These are phyloP conservation scores for Phocides pigmalion DNA, from an alignment of 1,140 invertebrate species.

Conservation along the genomic window DNA sequence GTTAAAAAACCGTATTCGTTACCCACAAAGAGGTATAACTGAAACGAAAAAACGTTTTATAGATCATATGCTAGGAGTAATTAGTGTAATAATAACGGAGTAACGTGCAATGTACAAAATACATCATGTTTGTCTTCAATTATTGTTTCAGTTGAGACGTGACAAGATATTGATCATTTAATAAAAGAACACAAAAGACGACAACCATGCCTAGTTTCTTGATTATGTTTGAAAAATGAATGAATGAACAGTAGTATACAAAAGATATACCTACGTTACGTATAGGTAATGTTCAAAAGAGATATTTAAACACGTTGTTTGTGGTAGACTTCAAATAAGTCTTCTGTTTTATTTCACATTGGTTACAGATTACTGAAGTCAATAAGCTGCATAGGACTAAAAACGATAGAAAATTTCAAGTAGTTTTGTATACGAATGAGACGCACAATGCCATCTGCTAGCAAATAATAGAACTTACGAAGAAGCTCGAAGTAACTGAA, in stretches of 20 bases:
- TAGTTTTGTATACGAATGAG: not conserved
- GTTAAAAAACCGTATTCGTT: too few relatives aligned
- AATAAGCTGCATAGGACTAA: too few relatives aligned
- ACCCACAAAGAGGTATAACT: too few relatives aligned
- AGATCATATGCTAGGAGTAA: not conserved
- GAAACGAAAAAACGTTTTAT: not conserved
- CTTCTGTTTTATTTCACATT: too few relatives aligned
- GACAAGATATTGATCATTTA: constrained; percentile 4
- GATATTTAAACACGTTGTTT: too few relatives aligned
- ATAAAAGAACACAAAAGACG: not conserved
- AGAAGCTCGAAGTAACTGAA: constrained; percentile 37
- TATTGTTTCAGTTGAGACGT: constrained; percentile 1
- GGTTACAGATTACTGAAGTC: too few relatives aligned
- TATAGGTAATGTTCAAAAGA: too few relatives aligned
- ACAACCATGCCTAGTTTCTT: not conserved
- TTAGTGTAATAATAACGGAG: not conserved
- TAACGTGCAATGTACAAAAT: not conserved
- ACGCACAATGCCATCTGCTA: constrained; percentile 59
- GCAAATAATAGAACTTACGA: constrained; percentile 49
- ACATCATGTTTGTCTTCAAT: not conserved
- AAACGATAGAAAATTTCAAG: too few relatives aligned
- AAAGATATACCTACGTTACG: too few relatives aligned
- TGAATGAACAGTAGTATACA: too few relatives aligned
- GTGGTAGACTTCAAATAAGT: too few relatives aligned
- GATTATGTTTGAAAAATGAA: not conserved